Evolutionary conservation across 1,140 invertebrate species (phyloP).

Genomic region (Gryon sp.): DNA sequence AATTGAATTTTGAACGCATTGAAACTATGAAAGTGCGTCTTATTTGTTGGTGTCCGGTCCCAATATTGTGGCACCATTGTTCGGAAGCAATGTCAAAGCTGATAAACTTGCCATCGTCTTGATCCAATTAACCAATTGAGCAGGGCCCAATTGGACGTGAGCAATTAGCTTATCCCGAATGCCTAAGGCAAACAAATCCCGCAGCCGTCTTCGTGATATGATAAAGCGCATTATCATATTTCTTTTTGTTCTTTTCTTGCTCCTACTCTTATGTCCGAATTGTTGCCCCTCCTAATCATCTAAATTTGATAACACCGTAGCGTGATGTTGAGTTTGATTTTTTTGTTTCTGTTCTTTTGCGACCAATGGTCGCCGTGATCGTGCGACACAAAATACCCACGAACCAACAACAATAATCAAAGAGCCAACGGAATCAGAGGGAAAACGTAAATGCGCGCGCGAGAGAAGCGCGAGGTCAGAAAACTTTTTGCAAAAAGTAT

Average conservation of each 20-base stretch:
- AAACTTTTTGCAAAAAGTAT: constrained; percentile 52
- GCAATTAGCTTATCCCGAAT: constrained; percentile 22
- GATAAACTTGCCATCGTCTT: constrained; percentile 11
- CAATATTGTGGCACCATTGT: background rate
- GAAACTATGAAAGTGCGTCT: too few relatives aligned
- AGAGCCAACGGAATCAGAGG: too few relatives aligned
- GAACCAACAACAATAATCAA: too few relatives aligned
- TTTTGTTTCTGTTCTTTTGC: too few relatives aligned
- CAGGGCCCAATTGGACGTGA: constrained; percentile 11
- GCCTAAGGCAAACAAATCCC: constrained; percentile 27
- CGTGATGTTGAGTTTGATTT: too few relatives aligned
- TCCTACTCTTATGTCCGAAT: too few relatives aligned
- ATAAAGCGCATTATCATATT: constrained; percentile 24
- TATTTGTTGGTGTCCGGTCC: background rate
- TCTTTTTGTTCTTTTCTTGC: too few relatives aligned
- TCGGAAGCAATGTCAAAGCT: constrained; percentile 22
- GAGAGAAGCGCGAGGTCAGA: constrained; percentile 25
- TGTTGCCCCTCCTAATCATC: constrained; percentile 4
- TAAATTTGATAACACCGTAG: background rate
- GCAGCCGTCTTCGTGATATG: constrained; percentile 6
- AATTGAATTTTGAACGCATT: too few relatives aligned
- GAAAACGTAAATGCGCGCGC: background rate
- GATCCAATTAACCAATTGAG: constrained; percentile 38
- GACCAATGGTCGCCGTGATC: too few relatives aligned
- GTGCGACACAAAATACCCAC: too few relatives aligned